phyloP scores from a whole-genome alignment of 2,797 vertebrate genomes.

The Dipus sagitta region DNA sequence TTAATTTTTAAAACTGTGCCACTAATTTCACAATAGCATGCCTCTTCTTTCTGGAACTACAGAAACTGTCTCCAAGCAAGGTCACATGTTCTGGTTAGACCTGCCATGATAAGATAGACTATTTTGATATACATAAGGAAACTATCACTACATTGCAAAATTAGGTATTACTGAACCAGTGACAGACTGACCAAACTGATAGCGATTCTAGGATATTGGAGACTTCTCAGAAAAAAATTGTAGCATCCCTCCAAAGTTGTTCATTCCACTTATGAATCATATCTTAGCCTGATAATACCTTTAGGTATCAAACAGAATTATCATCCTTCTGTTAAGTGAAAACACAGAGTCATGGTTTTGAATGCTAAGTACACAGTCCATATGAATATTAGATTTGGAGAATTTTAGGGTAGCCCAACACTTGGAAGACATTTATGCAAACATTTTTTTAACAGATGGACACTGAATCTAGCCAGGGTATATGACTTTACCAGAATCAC shows the following conservation, averaged over 20 bases:
- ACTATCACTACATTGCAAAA: slow-evolving; percentile 1
- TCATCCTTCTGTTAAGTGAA: slow-evolving; percentile 6
- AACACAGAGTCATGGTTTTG: background rate
- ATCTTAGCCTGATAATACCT: background rate
- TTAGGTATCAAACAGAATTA: background rate
- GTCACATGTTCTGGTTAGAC: background rate
- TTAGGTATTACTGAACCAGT: background rate
- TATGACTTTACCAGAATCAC: background rate
- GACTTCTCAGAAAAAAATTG: background rate
- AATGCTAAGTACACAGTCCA: background rate
- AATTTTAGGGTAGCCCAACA: slow-evolving; percentile 1
- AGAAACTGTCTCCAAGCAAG: background rate
- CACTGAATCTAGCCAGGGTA: background rate
- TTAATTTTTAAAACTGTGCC: slow-evolving; percentile 43
- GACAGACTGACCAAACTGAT: background rate
- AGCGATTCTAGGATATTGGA: background rate
- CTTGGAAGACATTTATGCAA: background rate
- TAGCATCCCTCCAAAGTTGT: background rate
- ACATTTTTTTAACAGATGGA: background rate
- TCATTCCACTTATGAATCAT: background rate
- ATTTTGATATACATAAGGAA: background rate
- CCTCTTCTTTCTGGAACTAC: background rate
- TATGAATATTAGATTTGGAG: background rate
- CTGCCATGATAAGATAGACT: background rate
- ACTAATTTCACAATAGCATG: background rate